phyloP scores from a whole-genome alignment of 2,888 invertebrate genomes.

The Eupithecia inturbata region DNA sequence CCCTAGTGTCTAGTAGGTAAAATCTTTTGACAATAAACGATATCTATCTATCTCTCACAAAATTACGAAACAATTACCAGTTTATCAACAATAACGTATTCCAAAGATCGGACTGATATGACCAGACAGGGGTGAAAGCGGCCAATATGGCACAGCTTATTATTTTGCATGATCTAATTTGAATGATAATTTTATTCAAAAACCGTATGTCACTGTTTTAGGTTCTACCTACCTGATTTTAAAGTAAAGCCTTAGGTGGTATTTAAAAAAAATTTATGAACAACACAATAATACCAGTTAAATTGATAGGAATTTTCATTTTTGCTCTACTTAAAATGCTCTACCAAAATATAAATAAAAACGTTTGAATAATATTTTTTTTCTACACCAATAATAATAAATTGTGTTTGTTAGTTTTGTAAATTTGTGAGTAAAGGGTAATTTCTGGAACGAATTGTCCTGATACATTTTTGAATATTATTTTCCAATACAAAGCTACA shows the following conservation, averaged over 20 bases:
- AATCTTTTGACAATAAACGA: too few species aligned
- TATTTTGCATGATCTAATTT: conserved; percentile 64
- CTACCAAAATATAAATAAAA: not conserved
- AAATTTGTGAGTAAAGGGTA: not conserved
- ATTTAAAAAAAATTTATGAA: not conserved
- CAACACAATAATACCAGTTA: not conserved
- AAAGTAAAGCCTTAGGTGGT: not conserved
- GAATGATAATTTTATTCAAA: conserved; percentile 68
- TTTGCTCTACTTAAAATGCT: not conserved
- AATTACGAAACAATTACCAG: conserved; percentile 33
- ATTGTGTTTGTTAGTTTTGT: not conserved
- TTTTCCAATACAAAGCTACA: not conserved
- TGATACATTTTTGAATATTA: not conserved
- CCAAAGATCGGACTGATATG: conserved; percentile 45
- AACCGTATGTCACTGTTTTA: conserved; percentile 62
- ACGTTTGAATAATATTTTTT: not conserved
- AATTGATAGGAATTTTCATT: not conserved
- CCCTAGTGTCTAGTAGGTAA: too few species aligned
- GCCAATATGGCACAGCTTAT: conserved; percentile 59
- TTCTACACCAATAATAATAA: not conserved
- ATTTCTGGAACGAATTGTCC: not conserved
- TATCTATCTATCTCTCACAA: too few species aligned
- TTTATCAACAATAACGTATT: conserved; percentile 30
- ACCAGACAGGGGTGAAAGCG: conserved; percentile 51
- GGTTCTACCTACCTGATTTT: not conserved